A percentile compares a stretch with the other conserved stretches of the same genome.
Evolutionary conservation across 2,113 vertebrate genomes (phyloP).

Genomic region (Nettapus auritus): DNA sequence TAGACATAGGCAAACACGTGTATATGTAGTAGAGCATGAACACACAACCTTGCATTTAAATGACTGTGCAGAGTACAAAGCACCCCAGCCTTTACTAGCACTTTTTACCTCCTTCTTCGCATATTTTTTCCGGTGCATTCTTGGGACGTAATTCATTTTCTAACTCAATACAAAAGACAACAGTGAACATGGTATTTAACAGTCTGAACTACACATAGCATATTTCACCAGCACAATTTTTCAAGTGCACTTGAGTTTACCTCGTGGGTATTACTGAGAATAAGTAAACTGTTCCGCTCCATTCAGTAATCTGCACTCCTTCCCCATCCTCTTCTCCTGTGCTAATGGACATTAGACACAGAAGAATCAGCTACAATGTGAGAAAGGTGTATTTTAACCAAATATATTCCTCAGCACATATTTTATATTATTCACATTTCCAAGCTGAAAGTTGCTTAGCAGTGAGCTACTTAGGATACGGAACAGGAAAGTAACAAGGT

Average conservation of each 20-base stretch:
- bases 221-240: background rate
- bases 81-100: background rate
- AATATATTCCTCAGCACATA: background rate
- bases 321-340: background rate
- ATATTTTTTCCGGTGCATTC: background rate
- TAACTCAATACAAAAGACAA: background rate
- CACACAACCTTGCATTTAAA: background rate
- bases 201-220: background rate
- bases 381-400: background rate
- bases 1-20: background rate
- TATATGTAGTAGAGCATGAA: background rate
- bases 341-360: background rate
- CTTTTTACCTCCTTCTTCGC: fast-evolving
- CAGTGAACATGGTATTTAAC: slow-evolving; percentile 8
- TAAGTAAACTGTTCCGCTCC: slow-evolving; percentile 1
- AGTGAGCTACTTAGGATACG: background rate
- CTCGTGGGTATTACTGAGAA: slow-evolving; percentile 27
- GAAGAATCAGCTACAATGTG: background rate
- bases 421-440: background rate
- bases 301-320: background rate
- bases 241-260: slow-evolving; percentile 11
- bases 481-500: background rate
- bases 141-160: background rate
- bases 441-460: background rate
- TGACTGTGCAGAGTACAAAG: background rate